phyloP scores from a whole-genome alignment of 2,888 invertebrate genomes.

The Auanema sp. region DNA sequence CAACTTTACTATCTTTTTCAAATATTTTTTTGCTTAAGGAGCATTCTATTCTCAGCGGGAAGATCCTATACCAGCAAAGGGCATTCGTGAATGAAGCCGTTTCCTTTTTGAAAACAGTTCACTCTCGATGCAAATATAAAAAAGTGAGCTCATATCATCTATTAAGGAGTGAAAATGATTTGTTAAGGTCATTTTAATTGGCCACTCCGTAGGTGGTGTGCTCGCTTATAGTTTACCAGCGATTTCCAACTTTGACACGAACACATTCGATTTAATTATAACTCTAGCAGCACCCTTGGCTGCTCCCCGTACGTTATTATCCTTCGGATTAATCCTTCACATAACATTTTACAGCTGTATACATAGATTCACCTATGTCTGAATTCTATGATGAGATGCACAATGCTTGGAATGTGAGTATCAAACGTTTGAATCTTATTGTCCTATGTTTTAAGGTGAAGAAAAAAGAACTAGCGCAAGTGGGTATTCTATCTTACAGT shows the following conservation, averaged over 20 bases:
- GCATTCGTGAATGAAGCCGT: conserved; percentile 70
- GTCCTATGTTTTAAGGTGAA: conserved; percentile 9
- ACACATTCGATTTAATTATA: conserved; percentile 27
- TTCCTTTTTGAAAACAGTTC: background rate
- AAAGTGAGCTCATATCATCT: background rate
- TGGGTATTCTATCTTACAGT: conserved; percentile 48
- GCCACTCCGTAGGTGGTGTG: conserved; percentile 46
- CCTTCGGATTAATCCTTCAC: too few relatives aligned
- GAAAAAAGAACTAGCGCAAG: conserved; percentile 17
- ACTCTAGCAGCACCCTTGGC: conserved; percentile 29
- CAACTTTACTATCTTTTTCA: too few relatives aligned
- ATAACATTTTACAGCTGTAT: too few relatives aligned
- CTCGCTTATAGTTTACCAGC: conserved; percentile 20
- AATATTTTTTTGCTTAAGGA: conserved; percentile 68
- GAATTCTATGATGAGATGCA: conserved; percentile 3
- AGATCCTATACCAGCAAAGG: conserved; percentile 78
- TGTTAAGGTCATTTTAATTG: conserved; percentile 35
- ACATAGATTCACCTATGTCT: too few relatives aligned
- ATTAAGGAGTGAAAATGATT: background rate
- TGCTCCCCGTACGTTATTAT: conserved; percentile 24
- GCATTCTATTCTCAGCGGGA: conserved; percentile 83
- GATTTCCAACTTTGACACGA: conserved; percentile 20
- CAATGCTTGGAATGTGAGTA: background rate
- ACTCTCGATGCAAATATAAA: background rate
- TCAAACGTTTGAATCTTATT: background rate